Evolutionary conservation across 2,113 vertebrate genomes (phyloP).

Genomic region (Phainopepla nitens): DNA sequence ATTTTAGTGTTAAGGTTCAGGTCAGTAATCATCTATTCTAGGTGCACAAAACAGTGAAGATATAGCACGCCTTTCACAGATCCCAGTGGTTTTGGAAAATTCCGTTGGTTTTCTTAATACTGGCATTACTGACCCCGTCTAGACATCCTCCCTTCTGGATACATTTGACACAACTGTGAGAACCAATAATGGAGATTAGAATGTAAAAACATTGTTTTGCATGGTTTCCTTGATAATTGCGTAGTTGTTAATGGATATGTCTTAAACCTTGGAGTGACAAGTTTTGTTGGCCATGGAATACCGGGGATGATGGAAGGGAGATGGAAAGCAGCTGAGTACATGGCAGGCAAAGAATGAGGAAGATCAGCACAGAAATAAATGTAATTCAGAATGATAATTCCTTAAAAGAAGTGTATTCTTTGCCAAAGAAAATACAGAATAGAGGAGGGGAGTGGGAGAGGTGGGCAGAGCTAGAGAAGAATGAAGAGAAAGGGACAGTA

Average conservation of each 20-base stretch:
- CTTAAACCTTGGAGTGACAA: neutral
- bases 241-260: neutral
- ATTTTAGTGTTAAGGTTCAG: neutral
- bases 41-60: neutral
- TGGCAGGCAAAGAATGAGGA: neutral
- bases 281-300: neutral
- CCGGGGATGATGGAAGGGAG: neutral
- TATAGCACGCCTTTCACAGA: neutral
- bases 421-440: neutral
- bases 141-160: neutral
- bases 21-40: neutral
- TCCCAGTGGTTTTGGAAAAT: conserved; percentile 19
- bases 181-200: neutral
- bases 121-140: neutral
- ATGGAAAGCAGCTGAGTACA: neutral
- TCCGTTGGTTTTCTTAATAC: neutral
- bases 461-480: neutral
- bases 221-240: neutral
- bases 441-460: neutral
- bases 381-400: neutral
- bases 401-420: neutral
- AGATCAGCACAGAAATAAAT: neutral
- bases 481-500: neutral
- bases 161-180: neutral
- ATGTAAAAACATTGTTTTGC: neutral